phyloP scores from a whole-genome alignment of 2,113 vertebrate species.

The Hippoglossus stenolepis region DNA sequence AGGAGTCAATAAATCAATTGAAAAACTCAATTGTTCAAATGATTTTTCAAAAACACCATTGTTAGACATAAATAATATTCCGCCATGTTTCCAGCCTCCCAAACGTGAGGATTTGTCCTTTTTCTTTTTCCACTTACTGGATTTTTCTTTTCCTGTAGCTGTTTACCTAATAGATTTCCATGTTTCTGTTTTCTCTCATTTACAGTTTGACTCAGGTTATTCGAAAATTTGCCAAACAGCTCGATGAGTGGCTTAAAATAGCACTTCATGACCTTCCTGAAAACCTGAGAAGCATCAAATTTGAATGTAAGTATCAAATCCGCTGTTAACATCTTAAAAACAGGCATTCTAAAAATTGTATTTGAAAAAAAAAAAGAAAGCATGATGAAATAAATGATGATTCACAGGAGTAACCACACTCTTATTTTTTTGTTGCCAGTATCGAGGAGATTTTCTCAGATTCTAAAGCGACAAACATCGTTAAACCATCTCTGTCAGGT shows the following conservation, averaged over 20 bases:
- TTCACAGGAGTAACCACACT: not conserved
- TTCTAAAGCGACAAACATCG: constrained; percentile 96
- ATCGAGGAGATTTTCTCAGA: constrained; percentile 98
- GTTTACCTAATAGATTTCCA: not conserved
- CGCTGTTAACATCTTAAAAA: not conserved
- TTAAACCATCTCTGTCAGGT: constrained; percentile 99
- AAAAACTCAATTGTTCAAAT: not conserved
- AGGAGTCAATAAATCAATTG: too few relatives aligned
- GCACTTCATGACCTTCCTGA: constrained; percentile 97
- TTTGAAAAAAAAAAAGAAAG: not conserved
- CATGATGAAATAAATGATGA: not conserved
- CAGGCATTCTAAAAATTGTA: not conserved
- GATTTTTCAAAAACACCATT: not conserved
- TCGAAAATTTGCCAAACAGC: constrained; percentile 98
- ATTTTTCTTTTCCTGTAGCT: too few relatives aligned
- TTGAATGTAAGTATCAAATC: constrained; percentile 88
- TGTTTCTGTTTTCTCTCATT: constrained; percentile 28
- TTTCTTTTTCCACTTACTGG: too few relatives aligned
- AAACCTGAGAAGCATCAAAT: constrained; percentile 98
- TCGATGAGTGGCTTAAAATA: constrained; percentile 98
- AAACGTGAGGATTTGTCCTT: too few relatives aligned
- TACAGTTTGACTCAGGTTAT: constrained; percentile 98
- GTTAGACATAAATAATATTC: not conserved
- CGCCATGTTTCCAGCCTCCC: not conserved
- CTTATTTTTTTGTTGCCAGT: constrained; percentile 83